Percentiles rank a stretch among this genome's conserved stretches.
These are phyloP conservation scores for Anthoscopus minutus DNA, from an alignment of 2,113 vertebrate species.

Conservation along the genomic window DNA sequence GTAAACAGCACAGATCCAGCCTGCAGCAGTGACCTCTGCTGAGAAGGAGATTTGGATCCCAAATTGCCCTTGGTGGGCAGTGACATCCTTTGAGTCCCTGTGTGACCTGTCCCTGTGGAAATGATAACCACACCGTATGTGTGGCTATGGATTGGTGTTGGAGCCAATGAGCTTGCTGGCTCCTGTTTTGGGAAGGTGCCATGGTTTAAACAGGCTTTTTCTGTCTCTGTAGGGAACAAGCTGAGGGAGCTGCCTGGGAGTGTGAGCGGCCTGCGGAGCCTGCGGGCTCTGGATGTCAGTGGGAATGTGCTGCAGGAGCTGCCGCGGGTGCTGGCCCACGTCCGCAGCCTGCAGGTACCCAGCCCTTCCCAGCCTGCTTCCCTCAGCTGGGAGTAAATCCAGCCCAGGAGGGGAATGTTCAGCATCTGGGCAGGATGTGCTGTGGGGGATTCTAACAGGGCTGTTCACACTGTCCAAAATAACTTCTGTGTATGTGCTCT, in stretches of 20 bases:
- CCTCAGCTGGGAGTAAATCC: not conserved
- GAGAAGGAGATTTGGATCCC: not conserved
- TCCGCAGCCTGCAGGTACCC: slow-evolving; percentile 82
- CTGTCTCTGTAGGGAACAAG: slow-evolving; percentile 75
- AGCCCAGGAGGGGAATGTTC: not conserved
- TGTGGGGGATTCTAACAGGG: not conserved
- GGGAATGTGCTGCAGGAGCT: slow-evolving; percentile 79
- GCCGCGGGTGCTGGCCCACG: slow-evolving; percentile 75
- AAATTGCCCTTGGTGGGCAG: not conserved
- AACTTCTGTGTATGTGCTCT: not conserved
- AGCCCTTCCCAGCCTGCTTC: not conserved
- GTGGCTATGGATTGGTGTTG: not conserved
- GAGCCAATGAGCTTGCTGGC: not conserved
- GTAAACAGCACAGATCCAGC: not conserved
- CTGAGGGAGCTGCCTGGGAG: slow-evolving; percentile 77
- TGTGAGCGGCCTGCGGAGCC: slow-evolving; percentile 73
- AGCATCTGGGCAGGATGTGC: not conserved
- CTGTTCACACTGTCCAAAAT: not conserved
- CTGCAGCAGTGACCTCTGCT: not conserved
- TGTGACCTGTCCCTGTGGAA: not conserved
- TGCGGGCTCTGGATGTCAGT: slow-evolving; percentile 82
- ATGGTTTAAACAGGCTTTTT: not conserved
- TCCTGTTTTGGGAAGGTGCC: not conserved
- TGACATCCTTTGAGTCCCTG: not conserved
- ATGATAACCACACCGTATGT: accelerated